These are phyloP conservation scores for Brachionus calyciflorus DNA, from an alignment of 1,140 invertebrate genomes.

Conservation along the genomic window DNA sequence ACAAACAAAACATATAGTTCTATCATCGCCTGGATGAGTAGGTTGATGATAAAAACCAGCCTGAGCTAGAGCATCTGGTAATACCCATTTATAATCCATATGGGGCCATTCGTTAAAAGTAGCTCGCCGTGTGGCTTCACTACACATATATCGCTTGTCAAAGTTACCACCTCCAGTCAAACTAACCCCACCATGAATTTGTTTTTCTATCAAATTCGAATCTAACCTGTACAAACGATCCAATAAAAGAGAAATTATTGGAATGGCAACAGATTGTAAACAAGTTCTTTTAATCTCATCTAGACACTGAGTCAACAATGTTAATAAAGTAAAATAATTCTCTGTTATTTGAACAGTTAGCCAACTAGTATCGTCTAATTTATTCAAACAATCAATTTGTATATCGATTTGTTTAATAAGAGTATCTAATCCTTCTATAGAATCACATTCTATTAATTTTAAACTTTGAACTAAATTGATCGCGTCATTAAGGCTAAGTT, in stretches of 20 bases:
- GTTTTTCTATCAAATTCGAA: slow-evolving; percentile 17
- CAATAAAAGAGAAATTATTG: slow-evolving; percentile 5
- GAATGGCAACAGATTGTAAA: slow-evolving; percentile 16
- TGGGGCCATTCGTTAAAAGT: slow-evolving; percentile 91
- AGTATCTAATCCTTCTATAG: slow-evolving; percentile 2
- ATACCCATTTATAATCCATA: slow-evolving; percentile 91
- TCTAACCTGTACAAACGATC: slow-evolving; percentile 35
- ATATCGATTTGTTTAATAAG: slow-evolving; percentile 22
- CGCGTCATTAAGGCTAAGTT: neutral
- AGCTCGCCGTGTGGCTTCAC: slow-evolving; percentile 78
- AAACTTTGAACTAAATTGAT: slow-evolving; percentile 7
- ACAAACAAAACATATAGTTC: slow-evolving; percentile 91
- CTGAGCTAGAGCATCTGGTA: slow-evolving; percentile 86
- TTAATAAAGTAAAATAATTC: slow-evolving; percentile 7
- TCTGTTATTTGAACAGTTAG: slow-evolving; percentile 20
- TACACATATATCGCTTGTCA: slow-evolving; percentile 71
- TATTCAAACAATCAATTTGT: neutral
- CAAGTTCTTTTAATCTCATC: slow-evolving; percentile 26
- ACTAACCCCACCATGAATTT: neutral
- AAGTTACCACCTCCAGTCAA: slow-evolving; percentile 46
- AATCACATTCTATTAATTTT: neutral
- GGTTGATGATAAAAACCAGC: slow-evolving; percentile 92
- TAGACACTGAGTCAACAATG: slow-evolving; percentile 13
- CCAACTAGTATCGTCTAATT: slow-evolving; percentile 35
- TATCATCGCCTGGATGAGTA: slow-evolving; percentile 78